Evolutionary conservation across 1,140 invertebrate genomes (phyloP).

Genomic region (Oscheius sp.): DNA sequence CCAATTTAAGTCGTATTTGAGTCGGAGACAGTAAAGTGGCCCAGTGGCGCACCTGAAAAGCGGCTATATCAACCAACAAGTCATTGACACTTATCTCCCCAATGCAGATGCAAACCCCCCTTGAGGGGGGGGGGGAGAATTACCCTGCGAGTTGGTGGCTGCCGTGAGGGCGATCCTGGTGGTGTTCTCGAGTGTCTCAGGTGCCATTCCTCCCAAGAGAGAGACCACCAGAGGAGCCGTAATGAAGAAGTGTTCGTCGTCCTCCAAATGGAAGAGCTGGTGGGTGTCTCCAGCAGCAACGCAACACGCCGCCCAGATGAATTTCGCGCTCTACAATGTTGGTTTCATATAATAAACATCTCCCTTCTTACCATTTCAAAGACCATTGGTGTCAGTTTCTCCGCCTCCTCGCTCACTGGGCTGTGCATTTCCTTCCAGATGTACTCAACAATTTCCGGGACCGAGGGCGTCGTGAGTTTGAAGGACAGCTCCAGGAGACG

Average conservation of each 20-base stretch:
- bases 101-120: too few species aligned
- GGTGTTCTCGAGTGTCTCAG: neutral
- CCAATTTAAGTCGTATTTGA: too few species aligned
- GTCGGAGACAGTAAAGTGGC: too few species aligned
- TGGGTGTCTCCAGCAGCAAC: neutral
- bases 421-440: neutral
- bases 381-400: neutral
- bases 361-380: slow-evolving; percentile 3
- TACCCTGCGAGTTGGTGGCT: neutral
- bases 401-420: neutral
- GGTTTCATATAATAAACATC: neutral
- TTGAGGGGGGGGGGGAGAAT: too few species aligned
- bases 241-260: slow-evolving; percentile 18
- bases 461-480: neutral
- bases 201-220: neutral
- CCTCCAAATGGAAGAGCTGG: slow-evolving; percentile 11
- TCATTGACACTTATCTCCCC: too few species aligned
- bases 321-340: neutral
- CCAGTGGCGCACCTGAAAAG: too few species aligned
- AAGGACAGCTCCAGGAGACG: slow-evolving; percentile 11
- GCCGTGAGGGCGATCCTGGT: neutral
- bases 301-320: slow-evolving; percentile 3
- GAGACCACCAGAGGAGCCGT: neutral
- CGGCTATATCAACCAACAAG: too few species aligned
- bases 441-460: neutral